Evolutionary conservation across 1,140 invertebrate genomes (phyloP), one percentile per base, ranked within the genome.

Genomic region (Atta colombica): DNA sequence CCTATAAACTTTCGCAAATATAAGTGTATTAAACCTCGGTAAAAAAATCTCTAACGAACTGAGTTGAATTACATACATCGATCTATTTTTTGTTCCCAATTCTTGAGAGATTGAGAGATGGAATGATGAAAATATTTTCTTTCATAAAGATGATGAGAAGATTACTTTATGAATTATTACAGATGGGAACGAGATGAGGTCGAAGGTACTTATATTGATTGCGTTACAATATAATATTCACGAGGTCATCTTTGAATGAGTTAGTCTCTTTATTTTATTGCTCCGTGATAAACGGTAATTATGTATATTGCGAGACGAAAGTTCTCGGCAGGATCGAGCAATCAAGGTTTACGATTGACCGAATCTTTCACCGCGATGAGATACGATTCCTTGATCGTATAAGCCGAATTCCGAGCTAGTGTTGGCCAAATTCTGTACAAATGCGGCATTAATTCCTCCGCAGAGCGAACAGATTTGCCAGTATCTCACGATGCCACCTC

Each of bases 291-390:
- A 53, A 25, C 39, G 25, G 31, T 49, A 69, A 61, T 77, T 68
- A 58, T 58, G 35, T 86, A 68, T 49, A 51, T 16, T 51, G 58
- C 39, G 21, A n/a, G 45, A 49, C 45, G 65, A 53, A n/a, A 58
- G 14, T 45, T 61, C 75, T 75, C 53, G 53, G 21, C 45, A 80
- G 45, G 77, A n/a, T 28, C 65, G n/a, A 58, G 87, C 77, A 87
- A 90, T 90, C 90, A 61, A 77, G 69, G 58, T 91, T 91, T 91
- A 91, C 78, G 89, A 91, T 89, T 89, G 87, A 90, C 89, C 89
- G 87, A 90, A 90, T 88, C 89, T 39, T 55, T 21, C n/a, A 39
- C 53, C 39, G 60, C 77, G 63, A 10, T n/a, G 53, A 61, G 18
- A 58, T 68, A 72, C 65, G 82, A 89, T 81, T 89, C 71, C 77